phyloP scores from a whole-genome alignment of 1,140 invertebrate species.

The Anastrepha obliqua region DNA sequence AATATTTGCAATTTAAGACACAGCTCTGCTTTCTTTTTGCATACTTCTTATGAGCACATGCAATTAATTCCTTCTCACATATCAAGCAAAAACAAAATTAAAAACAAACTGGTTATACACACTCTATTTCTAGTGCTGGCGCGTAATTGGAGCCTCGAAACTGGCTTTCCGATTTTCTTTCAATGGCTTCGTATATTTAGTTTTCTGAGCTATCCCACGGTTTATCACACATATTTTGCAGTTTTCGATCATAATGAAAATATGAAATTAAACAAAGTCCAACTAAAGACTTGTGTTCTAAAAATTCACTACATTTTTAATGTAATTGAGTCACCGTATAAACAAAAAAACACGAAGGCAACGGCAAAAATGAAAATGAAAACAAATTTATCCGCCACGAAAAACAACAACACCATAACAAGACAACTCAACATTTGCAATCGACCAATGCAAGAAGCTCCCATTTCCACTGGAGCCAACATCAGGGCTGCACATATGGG shows the following conservation, averaged over 20 bases:
- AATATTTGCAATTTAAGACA: too few species aligned
- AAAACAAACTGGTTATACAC: neutral
- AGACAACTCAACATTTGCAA: neutral
- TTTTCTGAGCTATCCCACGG: neutral
- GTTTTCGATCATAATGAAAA: too few species aligned
- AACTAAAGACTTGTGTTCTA: neutral
- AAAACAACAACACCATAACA: conserved; percentile 9
- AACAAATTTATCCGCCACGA: conserved; percentile 14
- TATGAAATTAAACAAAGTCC: neutral
- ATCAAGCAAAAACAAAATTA: neutral
- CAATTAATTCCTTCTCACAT: neutral
- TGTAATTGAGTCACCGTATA: neutral
- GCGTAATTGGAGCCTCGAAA: neutral
- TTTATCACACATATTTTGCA: too few species aligned
- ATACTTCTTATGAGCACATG: too few species aligned
- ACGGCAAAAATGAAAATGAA: neutral
- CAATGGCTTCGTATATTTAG: neutral
- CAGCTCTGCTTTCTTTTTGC: too few species aligned
- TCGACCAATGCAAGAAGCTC: neutral
- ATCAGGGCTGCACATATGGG: neutral
- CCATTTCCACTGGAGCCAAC: neutral
- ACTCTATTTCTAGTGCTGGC: neutral
- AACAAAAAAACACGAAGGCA: neutral
- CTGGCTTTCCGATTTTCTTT: neutral
- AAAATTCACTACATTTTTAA: neutral